Percentiles rank a stretch among this genome's conserved stretches.
Evolutionary conservation across 2,797 vertebrate species (phyloP).

Genomic region (Sternotherus odoratus): DNA sequence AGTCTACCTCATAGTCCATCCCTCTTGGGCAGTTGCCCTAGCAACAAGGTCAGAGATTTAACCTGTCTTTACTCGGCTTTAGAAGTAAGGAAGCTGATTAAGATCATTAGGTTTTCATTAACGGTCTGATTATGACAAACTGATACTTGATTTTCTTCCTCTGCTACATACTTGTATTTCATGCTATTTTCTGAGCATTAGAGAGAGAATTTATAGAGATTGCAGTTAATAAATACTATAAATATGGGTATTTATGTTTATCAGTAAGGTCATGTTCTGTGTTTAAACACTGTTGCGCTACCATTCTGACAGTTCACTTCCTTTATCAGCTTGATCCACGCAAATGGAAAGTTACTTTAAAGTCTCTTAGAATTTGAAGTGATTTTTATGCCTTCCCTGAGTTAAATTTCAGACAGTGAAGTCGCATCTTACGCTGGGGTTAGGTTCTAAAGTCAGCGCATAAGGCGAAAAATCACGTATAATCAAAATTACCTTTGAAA

Average conservation of each 20-base stretch:
- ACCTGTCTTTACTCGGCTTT: neutral
- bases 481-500: no score
- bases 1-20: neutral
- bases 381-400: neutral
- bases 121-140: rapidly evolving
- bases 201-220: neutral
- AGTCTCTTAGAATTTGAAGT: neutral
- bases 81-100: conserved; percentile 14
- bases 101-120: neutral
- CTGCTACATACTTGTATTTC: neutral
- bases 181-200: neutral
- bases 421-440: no score
- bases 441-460: no score
- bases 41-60: neutral
- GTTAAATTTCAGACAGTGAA: neutral
- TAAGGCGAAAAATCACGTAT: no score
- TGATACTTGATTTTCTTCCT: neutral
- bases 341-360: neutral
- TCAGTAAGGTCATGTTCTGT: rapidly evolving
- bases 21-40: neutral
- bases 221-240: neutral
- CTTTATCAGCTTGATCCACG: neutral
- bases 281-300: neutral
- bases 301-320: neutral
- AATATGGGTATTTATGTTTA: neutral